Evolutionary conservation across 1,140 invertebrate species (phyloP).

Genomic region (Plutomurus gul): DNA sequence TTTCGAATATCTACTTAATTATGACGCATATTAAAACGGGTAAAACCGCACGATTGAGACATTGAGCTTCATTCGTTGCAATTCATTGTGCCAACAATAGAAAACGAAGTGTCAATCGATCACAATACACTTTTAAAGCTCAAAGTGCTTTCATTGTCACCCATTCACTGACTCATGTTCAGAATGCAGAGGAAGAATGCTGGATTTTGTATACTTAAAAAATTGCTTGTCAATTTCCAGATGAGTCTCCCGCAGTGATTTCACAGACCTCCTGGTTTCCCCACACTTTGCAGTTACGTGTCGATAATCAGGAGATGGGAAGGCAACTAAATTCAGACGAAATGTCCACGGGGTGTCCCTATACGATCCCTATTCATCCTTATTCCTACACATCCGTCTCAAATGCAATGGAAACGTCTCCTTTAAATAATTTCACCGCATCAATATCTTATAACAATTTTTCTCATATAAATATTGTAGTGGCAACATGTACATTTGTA

Average conservation of each 20-base stretch:
- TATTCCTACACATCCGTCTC: not conserved
- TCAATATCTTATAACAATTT: no score
- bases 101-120: not conserved
- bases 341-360: not conserved
- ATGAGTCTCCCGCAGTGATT: constrained; percentile 36
- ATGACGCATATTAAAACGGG: not conserved
- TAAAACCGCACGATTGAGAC: not conserved
- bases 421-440: no score
- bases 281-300: constrained; percentile 32
- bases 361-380: constrained; percentile 3
- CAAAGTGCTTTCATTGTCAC: not conserved
- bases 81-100: not conserved
- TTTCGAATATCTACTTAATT: no score
- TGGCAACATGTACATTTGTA: no score
- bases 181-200: not conserved
- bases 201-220: constrained; percentile 30
- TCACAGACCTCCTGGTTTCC: constrained; percentile 38
- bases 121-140: not conserved
- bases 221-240: constrained; percentile 43
- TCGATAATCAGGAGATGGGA: constrained; percentile 30
- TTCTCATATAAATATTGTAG: no score
- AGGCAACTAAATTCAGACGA: constrained; percentile 4
- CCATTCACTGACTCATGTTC: not conserved
- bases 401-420: no score
- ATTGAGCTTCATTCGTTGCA: not conserved